Evolutionary conservation across 2,113 vertebrate species (phyloP).

Genomic region (Chionomys nivalis): DNA sequence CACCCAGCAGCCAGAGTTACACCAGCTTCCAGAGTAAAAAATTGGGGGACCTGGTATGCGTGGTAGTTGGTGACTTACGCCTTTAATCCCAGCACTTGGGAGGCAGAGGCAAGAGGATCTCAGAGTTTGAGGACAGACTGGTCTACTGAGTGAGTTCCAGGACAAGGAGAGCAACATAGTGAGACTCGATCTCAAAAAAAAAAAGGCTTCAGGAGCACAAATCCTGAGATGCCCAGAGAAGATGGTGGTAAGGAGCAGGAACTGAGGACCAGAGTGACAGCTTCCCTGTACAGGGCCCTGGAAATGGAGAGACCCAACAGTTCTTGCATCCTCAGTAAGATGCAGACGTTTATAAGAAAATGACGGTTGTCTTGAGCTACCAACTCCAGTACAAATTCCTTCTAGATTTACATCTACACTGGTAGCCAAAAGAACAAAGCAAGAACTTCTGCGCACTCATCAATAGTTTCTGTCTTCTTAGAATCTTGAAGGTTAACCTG

Average conservation of each 20-base stretch:
- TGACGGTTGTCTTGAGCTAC: not conserved
- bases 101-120: not conserved
- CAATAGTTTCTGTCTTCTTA: not conserved
- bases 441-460: not conserved
- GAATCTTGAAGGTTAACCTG: not conserved
- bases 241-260: rapidly evolving
- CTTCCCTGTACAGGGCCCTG: not conserved
- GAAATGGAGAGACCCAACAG: not conserved
- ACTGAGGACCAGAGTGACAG: not conserved
- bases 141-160: not conserved
- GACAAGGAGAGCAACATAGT: not conserved
- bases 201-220: not conserved
- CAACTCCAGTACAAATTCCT: not conserved
- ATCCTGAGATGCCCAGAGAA: not conserved
- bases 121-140: not conserved
- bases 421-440: constrained; percentile 9
- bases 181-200: not conserved
- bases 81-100: not conserved
- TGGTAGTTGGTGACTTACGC: rapidly evolving
- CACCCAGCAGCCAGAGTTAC: not conserved
- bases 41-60: not conserved
- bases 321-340: not conserved
- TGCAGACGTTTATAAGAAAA: not conserved
- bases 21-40: not conserved
- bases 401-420: not conserved